phyloP scores from a whole-genome alignment of 2,888 invertebrate genomes.

The Diloba caeruleocephala region DNA sequence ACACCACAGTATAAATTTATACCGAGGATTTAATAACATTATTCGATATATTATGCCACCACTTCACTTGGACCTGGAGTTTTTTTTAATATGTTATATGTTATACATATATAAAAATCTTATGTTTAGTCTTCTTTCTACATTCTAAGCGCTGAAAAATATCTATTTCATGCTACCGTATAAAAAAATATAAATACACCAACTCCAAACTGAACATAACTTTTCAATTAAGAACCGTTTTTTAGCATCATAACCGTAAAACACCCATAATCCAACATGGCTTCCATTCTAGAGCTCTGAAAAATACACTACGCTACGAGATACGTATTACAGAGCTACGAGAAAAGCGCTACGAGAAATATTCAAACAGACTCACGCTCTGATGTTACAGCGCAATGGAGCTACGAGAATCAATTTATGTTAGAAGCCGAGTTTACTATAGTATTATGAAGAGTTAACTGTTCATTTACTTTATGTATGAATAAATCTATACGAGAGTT shows the following conservation, averaged over 20 bases:
- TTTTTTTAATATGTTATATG: no score
- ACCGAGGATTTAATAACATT: no score
- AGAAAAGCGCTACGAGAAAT: conserved; percentile 33
- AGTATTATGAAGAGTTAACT: not conserved
- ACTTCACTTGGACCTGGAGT: no score
- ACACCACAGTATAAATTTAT: no score
- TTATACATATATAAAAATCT: no score
- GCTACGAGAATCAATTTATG: conserved; percentile 7
- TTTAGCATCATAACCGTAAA: conserved; percentile 33
- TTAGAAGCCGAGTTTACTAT: conserved; percentile 5
- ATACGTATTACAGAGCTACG: conserved; percentile 41
- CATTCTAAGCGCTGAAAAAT: no score
- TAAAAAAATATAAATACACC: conserved; percentile 7
- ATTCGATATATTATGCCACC: no score
- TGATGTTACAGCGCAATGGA: conserved; percentile 32
- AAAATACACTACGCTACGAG: conserved; percentile 39
- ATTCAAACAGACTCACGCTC: conserved; percentile 13
- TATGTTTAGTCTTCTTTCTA: no score
- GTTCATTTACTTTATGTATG: not conserved
- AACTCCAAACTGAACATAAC: conserved; percentile 30
- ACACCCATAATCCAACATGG: conserved; percentile 36
- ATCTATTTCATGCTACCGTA: no score
- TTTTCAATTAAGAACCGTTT: conserved; percentile 27
- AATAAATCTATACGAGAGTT: no score
- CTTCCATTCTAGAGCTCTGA: conserved; percentile 31